Evolutionary conservation across 2,888 invertebrate species (phyloP).

Genomic region (Pollenia amentaria): DNA sequence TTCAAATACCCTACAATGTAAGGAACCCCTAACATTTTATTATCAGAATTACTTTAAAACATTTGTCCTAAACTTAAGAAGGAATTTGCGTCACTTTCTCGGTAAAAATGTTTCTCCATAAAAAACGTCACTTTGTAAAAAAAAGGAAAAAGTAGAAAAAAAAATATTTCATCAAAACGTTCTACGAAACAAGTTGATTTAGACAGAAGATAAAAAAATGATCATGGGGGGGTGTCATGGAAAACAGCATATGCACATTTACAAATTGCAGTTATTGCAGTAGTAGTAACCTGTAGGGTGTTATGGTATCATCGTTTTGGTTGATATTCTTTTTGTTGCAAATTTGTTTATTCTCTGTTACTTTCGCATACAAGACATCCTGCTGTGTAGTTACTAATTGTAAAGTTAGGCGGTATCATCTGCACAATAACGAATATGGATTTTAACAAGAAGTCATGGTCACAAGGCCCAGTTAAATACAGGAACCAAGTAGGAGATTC

Average conservation of each 20-base stretch:
- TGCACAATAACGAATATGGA: slow-evolving; percentile 50
- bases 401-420: slow-evolving; percentile 64
- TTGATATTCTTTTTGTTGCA: slow-evolving; percentile 1
- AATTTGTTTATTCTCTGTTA: slow-evolving; percentile 25
- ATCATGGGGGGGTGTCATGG: too few species aligned
- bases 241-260: neutral
- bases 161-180: too few species aligned
- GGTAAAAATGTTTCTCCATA: too few species aligned
- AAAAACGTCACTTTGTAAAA: too few species aligned
- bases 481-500: slow-evolving; percentile 41
- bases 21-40: neutral
- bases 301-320: slow-evolving; percentile 14
- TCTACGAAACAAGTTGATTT: neutral
- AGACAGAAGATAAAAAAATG: neutral
- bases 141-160: too few species aligned
- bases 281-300: slow-evolving; percentile 36
- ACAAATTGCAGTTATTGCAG: neutral
- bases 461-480: slow-evolving; percentile 69
- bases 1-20: slow-evolving; percentile 5
- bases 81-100: too few species aligned
- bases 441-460: slow-evolving; percentile 71
- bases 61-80: too few species aligned
- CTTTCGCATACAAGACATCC: slow-evolving; percentile 59
- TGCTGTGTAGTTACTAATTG: slow-evolving; percentile 69
- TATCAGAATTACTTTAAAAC: too few species aligned